A percentile compares a stretch with the other conserved stretches of the same genome.
phyloP scores from a whole-genome alignment of 1,140 invertebrate genomes.

The Neomicropteryx cornuta region DNA sequence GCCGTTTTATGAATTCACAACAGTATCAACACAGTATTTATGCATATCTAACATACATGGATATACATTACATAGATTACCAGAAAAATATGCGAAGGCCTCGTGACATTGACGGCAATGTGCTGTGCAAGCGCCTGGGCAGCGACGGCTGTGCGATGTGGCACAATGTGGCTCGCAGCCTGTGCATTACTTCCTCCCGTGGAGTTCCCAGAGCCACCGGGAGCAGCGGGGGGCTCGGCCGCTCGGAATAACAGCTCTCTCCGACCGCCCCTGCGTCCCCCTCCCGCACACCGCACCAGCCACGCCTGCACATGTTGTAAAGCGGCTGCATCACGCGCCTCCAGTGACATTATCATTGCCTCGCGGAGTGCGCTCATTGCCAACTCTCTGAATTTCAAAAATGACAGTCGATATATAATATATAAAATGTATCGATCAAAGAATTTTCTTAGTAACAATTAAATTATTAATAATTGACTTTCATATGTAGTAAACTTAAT shows the following conservation, averaged over 20 bases:
- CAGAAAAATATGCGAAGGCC: constrained; percentile 24
- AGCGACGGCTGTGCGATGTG: constrained; percentile 24
- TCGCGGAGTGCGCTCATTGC: constrained; percentile 70
- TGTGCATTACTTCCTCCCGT: constrained; percentile 21
- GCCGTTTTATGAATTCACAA: constrained; percentile 14
- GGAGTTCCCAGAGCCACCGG: constrained; percentile 20
- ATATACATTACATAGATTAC: too few species aligned
- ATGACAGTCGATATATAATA: constrained; percentile 12
- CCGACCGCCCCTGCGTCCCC: constrained; percentile 19
- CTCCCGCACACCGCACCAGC: constrained; percentile 54
- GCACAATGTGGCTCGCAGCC: constrained; percentile 24
- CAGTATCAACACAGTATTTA: constrained; percentile 1
- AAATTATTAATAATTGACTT: too few species aligned
- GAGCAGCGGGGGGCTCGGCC: constrained; percentile 23
- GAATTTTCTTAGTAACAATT: not conserved
- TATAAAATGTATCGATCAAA: constrained; percentile 3
- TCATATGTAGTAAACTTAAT: too few species aligned
- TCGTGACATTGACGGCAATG: constrained; percentile 16
- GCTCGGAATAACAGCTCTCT: too few species aligned
- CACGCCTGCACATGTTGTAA: constrained; percentile 77
- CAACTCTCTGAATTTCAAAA: constrained; percentile 47
- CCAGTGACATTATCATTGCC: constrained; percentile 78
- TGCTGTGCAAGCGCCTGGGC: constrained; percentile 14
- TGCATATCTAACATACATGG: constrained; percentile 16
- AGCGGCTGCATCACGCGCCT: constrained; percentile 73